Evolutionary conservation across 2,113 vertebrate genomes (phyloP), one percentile per base, ranked within the genome.

Genomic region (Fulica atra): DNA sequence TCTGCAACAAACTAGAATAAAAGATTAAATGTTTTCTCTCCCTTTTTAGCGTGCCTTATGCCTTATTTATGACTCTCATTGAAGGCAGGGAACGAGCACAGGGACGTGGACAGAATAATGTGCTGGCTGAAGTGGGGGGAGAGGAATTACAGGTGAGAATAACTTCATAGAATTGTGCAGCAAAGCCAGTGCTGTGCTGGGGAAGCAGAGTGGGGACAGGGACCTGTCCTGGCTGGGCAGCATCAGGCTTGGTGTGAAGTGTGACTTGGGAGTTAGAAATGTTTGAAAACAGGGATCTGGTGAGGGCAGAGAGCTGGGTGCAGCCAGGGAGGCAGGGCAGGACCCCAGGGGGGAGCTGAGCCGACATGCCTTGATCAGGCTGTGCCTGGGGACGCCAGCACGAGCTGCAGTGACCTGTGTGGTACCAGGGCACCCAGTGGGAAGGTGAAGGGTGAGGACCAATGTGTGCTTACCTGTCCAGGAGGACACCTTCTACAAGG

Each of bases 31-130:
- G 29, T 77, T 94, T 83, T 71, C 68, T 85, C 77, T 82, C 70
- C 59, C 57, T 77, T 95, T 94, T 92, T 84, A 69, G 71, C 1
- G 7, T 24, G 65, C 40, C 46, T 95, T 69, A 38, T 93, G 93
- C 68, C 59, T 94, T 96, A 92, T 97, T 96, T 93, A 96, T 96
- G 92, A 89, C 42, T 72, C 85, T 71, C 17, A 40, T 42, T 50
- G 77, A 77, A 93, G 78, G 53, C 69, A 66, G 54, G 40, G 69
- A 86, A 69, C 0, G 10, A 92, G 76, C 0, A 0, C 60, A 44
- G 80, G 69, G 61, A 79, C 53, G 91, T 46, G 77, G 72, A 54
- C 59, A 88, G 92, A 88, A 95, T 71, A 77, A 92, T 24, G 16
- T 46, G 13, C 65, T 0, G 38, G 66, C n/a, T 88, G 11, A 79